A percentile compares a stretch with the other conserved stretches of the same genome.
Conservation (phyloP, 2,888 invertebrate species). For the Deilephila elpenor region DNA sequence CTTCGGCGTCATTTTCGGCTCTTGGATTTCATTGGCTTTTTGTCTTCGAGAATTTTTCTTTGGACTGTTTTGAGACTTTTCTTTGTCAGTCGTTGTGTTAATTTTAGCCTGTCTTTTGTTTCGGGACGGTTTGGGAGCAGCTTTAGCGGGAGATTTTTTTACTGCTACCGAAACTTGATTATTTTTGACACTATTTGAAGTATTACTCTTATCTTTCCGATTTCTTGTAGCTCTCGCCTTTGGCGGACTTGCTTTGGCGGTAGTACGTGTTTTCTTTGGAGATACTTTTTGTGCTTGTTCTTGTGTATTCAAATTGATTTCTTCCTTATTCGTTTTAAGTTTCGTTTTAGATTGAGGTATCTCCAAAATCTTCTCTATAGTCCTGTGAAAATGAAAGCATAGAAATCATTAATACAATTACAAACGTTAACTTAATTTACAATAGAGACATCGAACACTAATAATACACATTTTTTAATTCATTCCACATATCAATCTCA, state of each 20-base stretch:
- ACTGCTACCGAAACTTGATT: slow-evolving; percentile 51
- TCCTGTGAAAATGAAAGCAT: background rate
- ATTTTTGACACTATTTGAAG: slow-evolving; percentile 44
- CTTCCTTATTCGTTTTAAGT: slow-evolving; percentile 30
- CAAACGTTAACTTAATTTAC: background rate
- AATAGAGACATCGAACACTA: background rate
- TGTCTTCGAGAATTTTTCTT: slow-evolving; percentile 39
- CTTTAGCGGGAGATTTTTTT: slow-evolving; percentile 60
- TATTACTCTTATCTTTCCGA: slow-evolving; percentile 35
- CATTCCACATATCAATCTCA: no score
- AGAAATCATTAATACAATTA: background rate
- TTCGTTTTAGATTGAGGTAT: slow-evolving; percentile 2
- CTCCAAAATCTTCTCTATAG: background rate
- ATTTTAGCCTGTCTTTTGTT: slow-evolving; percentile 36
- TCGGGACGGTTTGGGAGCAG: slow-evolving; percentile 41
- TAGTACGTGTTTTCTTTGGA: slow-evolving; percentile 42
- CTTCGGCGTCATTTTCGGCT: slow-evolving; percentile 52
- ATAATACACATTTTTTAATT: no score
- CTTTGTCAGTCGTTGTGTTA: slow-evolving; percentile 35
- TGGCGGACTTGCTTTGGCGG: slow-evolving; percentile 30
- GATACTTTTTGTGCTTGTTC: slow-evolving; percentile 33
- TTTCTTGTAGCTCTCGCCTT: slow-evolving; percentile 44
- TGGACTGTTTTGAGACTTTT: slow-evolving; percentile 39
- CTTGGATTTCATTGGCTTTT: slow-evolving; percentile 38
- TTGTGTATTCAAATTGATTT: slow-evolving; percentile 12